Base-by-base conservation (phyloP, 2,888 invertebrate genomes). In the Drosophila kanekoi region DNA sequence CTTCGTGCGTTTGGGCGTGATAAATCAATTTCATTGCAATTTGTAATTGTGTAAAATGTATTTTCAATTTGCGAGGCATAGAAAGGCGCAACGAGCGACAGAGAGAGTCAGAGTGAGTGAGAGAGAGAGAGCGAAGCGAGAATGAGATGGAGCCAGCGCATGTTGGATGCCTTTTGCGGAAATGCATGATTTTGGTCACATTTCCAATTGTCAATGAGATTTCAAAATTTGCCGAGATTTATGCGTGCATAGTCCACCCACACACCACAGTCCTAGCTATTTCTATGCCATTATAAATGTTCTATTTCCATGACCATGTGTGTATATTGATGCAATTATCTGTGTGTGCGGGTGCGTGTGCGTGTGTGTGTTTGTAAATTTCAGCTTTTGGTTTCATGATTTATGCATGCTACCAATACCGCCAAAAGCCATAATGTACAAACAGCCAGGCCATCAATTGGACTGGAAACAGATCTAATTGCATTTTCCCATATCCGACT, bases 161-260 rank as follows among this genome's bases (percentile, higher is more conserved):
- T 53, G 49, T 48, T 37, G 58, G 51, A 64, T 67, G 65, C 63
- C 58, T 54, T 63, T n/a, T 65, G 54, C 74, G 84, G 87, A 87
- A 84, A 81, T 84, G 78, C 87, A 82, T 78, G 87, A 84, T 85
- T 85, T 82, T 72, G 85, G 87, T 78, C 86, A 82, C 86, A 87
- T 87, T 84, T 87, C 82, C 87, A 87, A 84, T 85, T 85, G 85
- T 85, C 85, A 85, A 85, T 87, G 87, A 81, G 82, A 85, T 87
- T 87, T 87, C 85, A 85, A 84, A 84, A 81, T 79, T 70, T 81
- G 68, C 72, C 44, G 66, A 87, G 87, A 85, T 85, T 85, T 85
- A 85, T 85, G 84, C 67, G 70, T 64, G 63, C 53, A 61, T 56
- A 48, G 60, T 67, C 51, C 71, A 64, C 48, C 8, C 8, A 8